Conservation (phyloP, 2,888 invertebrate genomes). For the Resseliella maxima region DNA sequence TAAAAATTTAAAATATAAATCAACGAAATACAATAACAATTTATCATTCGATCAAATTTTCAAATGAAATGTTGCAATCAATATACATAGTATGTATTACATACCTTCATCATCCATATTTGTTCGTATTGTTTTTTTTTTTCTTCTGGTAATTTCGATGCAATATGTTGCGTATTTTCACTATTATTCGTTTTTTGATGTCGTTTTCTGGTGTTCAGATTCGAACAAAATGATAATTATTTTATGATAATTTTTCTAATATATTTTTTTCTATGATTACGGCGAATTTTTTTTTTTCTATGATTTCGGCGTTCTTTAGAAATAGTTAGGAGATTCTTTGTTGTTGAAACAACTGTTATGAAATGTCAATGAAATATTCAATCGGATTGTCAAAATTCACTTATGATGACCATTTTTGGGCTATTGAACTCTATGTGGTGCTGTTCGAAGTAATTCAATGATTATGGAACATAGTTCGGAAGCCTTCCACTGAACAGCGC, state of each 20-base stretch:
- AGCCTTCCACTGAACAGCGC: not conserved
- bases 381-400: too few species aligned
- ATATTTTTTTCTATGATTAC: not conserved
- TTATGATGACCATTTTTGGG: too few species aligned
- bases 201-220: constrained; percentile 5
- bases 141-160: not conserved
- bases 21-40: too few species aligned
- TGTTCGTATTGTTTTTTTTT: not conserved
- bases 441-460: constrained; percentile 8
- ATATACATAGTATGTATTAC: not conserved
- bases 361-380: not conserved
- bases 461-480: not conserved
- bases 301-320: not conserved
- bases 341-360: not conserved
- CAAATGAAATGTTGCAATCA: too few species aligned
- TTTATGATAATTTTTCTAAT: not conserved
- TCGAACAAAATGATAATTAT: not conserved
- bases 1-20: too few species aligned
- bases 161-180: not conserved
- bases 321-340: too few species aligned
- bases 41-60: not conserved
- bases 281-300: not conserved
- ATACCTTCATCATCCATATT: not conserved
- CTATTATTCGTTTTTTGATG: not conserved
- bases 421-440: not conserved